A percentile compares a stretch with the other conserved stretches of the same genome.
phyloP scores from a whole-genome alignment of 92 coral and sea anemone genomes.

The Parazoanthus darwini region DNA sequence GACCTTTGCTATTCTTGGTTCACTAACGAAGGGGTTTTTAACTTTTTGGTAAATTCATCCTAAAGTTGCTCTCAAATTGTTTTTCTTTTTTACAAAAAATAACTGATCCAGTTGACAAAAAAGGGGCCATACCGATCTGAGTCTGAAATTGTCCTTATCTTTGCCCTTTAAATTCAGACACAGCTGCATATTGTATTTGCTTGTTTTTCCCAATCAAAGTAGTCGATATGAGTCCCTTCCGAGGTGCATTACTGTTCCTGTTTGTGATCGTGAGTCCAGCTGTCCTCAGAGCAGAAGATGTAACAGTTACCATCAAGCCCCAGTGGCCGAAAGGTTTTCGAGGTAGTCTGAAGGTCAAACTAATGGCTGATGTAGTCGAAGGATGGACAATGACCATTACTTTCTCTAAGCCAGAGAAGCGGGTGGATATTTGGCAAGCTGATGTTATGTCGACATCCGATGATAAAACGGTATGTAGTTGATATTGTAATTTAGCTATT shows the following conservation, averaged over 20 bases:
- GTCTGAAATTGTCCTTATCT: background rate
- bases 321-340: constrained; percentile 10
- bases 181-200: background rate
- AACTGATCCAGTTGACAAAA: background rate
- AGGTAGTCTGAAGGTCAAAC: background rate
- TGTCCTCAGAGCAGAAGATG: constrained; percentile 13
- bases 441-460: constrained; percentile 2
- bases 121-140: background rate
- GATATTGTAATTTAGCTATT: background rate
- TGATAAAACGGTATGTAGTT: background rate
- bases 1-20: background rate
- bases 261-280: background rate
- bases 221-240: background rate
- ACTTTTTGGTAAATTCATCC: background rate
- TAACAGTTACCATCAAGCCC: background rate
- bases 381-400: constrained; percentile 27
- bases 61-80: background rate
- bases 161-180: background rate
- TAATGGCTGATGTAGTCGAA: background rate
- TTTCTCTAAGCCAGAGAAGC: constrained; percentile 18
- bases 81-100: background rate
- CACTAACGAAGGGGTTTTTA: background rate
- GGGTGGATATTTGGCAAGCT: constrained; percentile 2
- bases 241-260: background rate
- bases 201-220: background rate